Evolutionary conservation across 2,113 vertebrate genomes (phyloP).

Genomic region (Oxyura jamaicensis): DNA sequence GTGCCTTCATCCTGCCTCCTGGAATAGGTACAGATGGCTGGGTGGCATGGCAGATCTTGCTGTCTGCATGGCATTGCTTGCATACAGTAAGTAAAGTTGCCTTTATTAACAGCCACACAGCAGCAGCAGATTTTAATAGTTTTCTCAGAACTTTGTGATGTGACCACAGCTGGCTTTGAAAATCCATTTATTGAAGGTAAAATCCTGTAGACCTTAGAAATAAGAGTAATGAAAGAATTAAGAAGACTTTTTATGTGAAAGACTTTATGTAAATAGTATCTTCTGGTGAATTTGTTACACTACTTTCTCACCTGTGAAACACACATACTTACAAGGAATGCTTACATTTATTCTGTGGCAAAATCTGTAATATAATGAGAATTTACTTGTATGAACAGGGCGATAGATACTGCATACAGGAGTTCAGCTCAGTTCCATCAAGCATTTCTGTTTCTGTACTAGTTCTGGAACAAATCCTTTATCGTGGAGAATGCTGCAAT

Average conservation of each 20-base stretch:
- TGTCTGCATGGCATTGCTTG: neutral
- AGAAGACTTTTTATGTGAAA: neutral
- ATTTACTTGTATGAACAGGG: rapidly evolving
- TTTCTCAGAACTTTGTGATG: neutral
- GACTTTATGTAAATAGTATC: neutral
- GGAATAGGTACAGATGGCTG: neutral
- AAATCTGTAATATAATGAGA: neutral
- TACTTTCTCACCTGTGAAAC: neutral
- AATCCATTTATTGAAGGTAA: neutral
- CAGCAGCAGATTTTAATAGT: neutral
- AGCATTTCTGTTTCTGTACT: neutral
- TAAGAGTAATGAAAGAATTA: neutral
- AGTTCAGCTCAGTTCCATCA: neutral
- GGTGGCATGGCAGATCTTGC: neutral
- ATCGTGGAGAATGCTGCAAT: neutral
- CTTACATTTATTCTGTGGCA: neutral
- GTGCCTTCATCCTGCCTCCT: neutral
- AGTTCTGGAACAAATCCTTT: neutral
- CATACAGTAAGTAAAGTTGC: neutral
- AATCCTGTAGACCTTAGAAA: neutral
- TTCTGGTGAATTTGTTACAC: neutral
- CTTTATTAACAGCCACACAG: neutral
- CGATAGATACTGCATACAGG: neutral
- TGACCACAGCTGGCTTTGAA: neutral
- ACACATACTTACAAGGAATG: neutral